Base-by-base conservation (phyloP, 2,113 vertebrate species). In the Colossoma macropomum region DNA sequence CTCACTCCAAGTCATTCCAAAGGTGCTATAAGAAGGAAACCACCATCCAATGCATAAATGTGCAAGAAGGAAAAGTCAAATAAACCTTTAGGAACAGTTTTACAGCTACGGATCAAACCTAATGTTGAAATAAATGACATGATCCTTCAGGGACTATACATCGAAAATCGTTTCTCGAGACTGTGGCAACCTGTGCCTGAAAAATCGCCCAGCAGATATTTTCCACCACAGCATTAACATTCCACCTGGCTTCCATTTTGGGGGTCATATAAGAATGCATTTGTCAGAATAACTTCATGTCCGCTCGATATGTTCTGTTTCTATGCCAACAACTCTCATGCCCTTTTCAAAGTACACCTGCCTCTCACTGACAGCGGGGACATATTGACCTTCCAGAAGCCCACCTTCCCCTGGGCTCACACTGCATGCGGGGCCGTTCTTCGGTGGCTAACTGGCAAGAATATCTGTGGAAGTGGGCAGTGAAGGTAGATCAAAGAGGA, bases 281-380 rank as follows among this genome's bases (percentile, higher is more conserved):
- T 79, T 66, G 71, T 66, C 60, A 77, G 69, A 76, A 66, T 56
- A 54, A 23, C 28, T 13, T 54, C 34, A 28, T 75, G 75, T 69
- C 80, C 69, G 45, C 50, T 68, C 13, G 52, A 32, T 41, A 21
- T 75, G 50, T 81, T 73, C 73, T 41, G 79, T 73, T 82, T 77
- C 66, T 78, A 66, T 74, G 75, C 68, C 56, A 80, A 80, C 75
- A 82, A 66, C 32, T 72, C 74, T 75, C 52, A 27, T 76, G 80
- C 32, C 80, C 86, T 87, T 85, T 80, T 54, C 75, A 82, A 79
- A 69, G 68, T 79, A 48, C 84, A 75, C 62, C 62, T 56, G 56
- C 54, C 79, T 54, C 56, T 72, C 30, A 70, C 19, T 30, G 41
- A 83, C 73, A 76, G 70, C 21, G 68, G 70, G 84, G 79, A 75